A percentile compares a stretch with the other conserved stretches of the same genome.
phyloP scores from a whole-genome alignment of 2,113 vertebrate genomes.

The Mormoops blainvillei region DNA sequence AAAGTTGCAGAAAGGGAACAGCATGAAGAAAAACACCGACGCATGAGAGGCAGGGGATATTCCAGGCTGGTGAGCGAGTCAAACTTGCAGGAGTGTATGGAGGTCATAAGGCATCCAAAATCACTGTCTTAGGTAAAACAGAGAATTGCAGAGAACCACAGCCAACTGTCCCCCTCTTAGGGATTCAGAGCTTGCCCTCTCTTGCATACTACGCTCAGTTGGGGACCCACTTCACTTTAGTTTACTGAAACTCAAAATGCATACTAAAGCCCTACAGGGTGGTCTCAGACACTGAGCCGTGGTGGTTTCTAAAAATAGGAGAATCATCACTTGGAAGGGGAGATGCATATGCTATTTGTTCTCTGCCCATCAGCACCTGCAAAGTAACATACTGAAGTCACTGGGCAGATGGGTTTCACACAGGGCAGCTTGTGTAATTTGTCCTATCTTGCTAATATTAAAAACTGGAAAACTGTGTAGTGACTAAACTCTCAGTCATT shows the following conservation, averaged over 20 bases:
- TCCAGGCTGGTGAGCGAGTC: not conserved
- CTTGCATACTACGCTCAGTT: not conserved
- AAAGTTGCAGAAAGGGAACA: not conserved
- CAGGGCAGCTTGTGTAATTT: not conserved
- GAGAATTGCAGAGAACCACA: not conserved
- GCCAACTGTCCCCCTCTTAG: not conserved
- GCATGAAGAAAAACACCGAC: not conserved
- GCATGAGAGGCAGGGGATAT: not conserved
- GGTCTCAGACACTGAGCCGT: not conserved
- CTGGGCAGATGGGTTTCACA: not conserved
- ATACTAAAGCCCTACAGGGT: not conserved
- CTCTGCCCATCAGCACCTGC: not conserved
- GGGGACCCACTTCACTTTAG: not conserved
- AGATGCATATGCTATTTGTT: not conserved
- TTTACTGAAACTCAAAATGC: constrained; percentile 11
- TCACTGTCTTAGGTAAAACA: not conserved
- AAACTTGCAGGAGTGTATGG: not conserved
- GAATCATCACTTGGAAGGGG: not conserved
- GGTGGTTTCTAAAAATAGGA: not conserved
- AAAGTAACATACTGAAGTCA: not conserved
- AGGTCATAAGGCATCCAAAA: not conserved
- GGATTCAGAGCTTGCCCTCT: not conserved
- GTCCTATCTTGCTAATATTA: not conserved
- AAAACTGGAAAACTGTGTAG: not conserved
- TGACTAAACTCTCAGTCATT: not conserved